phyloP scores from a whole-genome alignment of 2,888 invertebrate genomes.

The Chydorus sphaericus region DNA sequence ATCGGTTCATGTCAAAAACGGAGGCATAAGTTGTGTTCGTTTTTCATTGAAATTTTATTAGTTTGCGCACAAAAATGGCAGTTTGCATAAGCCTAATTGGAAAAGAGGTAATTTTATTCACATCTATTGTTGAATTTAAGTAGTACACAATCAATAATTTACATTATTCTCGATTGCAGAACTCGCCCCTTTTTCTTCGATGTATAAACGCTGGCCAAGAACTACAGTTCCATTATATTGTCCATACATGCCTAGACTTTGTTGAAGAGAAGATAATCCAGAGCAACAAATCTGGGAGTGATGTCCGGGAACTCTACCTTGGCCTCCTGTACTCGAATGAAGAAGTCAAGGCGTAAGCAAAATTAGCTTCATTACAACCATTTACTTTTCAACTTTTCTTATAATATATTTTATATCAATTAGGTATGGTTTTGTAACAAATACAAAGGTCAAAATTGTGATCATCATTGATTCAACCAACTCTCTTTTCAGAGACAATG shows the following conservation, averaged over 20 bases:
- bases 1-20: too few relatives aligned
- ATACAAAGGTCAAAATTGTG: constrained; percentile 86
- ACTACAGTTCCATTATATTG: constrained; percentile 79
- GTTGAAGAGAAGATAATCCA: constrained; percentile 65
- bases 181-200: constrained; percentile 77
- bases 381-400: constrained; percentile 7
- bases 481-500: constrained; percentile 75
- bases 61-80: constrained; percentile 46
- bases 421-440: constrained; percentile 79
- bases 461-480: constrained; percentile 83
- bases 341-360: constrained; percentile 79
- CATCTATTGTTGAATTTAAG: background rate
- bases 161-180: constrained; percentile 38
- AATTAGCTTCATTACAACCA: background rate
- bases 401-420: constrained; percentile 20
- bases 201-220: constrained; percentile 63
- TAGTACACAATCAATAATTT: background rate
- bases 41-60: background rate
- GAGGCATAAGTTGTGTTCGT: too few relatives aligned
- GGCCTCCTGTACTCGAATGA: constrained; percentile 86
- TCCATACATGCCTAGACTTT: constrained; percentile 78
- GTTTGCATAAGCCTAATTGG: constrained; percentile 89
- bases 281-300: constrained; percentile 35
- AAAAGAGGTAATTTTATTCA: constrained; percentile 68
- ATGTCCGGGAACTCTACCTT: constrained; percentile 75